phyloP scores from a whole-genome alignment of 2,797 vertebrate genomes.

The Prionace glauca region DNA sequence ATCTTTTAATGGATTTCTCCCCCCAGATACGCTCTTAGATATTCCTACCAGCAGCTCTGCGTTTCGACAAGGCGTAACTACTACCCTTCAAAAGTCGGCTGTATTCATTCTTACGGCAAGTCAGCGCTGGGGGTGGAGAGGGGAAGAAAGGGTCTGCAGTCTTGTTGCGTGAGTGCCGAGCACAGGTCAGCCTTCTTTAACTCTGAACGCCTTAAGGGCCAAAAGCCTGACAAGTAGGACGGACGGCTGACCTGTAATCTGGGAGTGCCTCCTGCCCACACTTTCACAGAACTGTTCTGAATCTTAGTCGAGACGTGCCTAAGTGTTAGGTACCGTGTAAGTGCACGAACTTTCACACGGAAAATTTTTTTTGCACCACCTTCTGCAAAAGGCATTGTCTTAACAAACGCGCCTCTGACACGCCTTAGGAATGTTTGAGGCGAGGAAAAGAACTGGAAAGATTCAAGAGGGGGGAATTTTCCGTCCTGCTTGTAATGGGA shows the following conservation, averaged over 20 bases:
- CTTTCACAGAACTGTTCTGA: conserved; percentile 60
- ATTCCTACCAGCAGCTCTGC: not conserved
- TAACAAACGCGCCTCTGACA: too few species aligned
- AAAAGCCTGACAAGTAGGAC: conserved; percentile 68
- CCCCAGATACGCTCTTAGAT: conserved; percentile 43
- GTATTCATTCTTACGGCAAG: conserved; percentile 68
- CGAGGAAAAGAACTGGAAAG: not conserved
- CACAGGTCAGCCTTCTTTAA: conserved; percentile 68
- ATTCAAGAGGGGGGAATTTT: not conserved
- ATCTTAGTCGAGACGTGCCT: conserved; percentile 58
- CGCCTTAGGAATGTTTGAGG: not conserved
- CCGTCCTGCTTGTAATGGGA: too few species aligned
- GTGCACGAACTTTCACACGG: conserved; percentile 55
- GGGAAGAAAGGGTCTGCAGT: conserved; percentile 64
- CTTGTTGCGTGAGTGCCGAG: conserved; percentile 64
- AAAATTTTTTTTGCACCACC: not conserved
- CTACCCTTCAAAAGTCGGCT: conserved; percentile 59
- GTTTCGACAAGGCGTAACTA: conserved; percentile 45
- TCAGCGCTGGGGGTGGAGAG: conserved; percentile 64
- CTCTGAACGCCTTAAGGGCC: conserved; percentile 70
- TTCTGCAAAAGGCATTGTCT: not conserved
- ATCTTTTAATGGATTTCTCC: conserved; percentile 54
- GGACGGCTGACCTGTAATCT: conserved; percentile 63
- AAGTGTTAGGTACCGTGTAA: conserved; percentile 57
- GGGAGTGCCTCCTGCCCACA: conserved; percentile 62